phyloP scores from a whole-genome alignment of 2,797 vertebrate genomes.

The Crocidura indochinensis region DNA sequence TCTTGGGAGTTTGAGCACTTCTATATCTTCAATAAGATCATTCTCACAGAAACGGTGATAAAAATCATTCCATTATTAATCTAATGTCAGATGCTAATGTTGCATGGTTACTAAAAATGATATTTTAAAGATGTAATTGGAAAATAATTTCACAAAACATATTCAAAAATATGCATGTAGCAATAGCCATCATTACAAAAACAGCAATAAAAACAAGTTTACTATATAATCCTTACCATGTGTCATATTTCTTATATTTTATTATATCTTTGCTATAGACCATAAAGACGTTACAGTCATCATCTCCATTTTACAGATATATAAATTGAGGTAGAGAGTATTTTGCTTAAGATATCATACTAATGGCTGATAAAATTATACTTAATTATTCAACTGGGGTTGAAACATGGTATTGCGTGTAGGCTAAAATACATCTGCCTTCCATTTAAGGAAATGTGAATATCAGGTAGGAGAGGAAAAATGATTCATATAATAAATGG shows the following conservation, averaged over 20 bases:
- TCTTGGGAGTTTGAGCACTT: background rate
- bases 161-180: background rate
- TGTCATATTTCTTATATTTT: background rate
- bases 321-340: background rate
- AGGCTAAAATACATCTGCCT: background rate
- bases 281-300: background rate
- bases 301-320: background rate
- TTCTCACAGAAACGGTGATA: background rate
- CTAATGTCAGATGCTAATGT: background rate
- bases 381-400: background rate
- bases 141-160: slow-evolving; percentile 19
- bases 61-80: slow-evolving; percentile 11
- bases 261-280: background rate
- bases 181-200: background rate
- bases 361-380: background rate
- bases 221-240: background rate
- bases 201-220: background rate
- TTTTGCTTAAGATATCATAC: too few relatives aligned
- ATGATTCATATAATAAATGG: background rate
- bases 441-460: background rate
- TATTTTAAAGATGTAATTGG: background rate
- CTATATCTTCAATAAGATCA: background rate
- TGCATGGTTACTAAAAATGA: background rate
- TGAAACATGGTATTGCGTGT: background rate
- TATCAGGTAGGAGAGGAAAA: background rate